phyloP scores from a whole-genome alignment of 2,888 invertebrate species.

The Pteria penguin region DNA sequence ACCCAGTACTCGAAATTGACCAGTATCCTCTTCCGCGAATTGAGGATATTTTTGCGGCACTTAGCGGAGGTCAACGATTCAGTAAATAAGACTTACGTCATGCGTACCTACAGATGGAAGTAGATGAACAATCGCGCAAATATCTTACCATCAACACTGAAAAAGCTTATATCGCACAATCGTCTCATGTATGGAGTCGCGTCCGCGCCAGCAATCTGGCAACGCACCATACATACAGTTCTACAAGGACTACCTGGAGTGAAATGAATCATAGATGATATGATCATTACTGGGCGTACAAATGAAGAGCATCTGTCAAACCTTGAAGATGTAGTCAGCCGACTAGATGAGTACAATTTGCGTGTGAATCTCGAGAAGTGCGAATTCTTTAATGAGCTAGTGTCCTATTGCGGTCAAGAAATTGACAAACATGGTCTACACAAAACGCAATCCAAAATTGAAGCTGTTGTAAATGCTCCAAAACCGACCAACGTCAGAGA shows the following conservation, averaged over 20 bases:
- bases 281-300: conserved; percentile 28
- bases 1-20: too few species aligned
- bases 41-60: too few species aligned
- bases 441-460: conserved; percentile 36
- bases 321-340: background rate
- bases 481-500: conserved; percentile 16
- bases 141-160: conserved; percentile 25
- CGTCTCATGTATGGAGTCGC: conserved; percentile 13
- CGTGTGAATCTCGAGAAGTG: conserved; percentile 23
- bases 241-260: conserved; percentile 29
- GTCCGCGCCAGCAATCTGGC: conserved; percentile 63
- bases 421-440: conserved; percentile 42
- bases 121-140: too few species aligned
- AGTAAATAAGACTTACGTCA: too few species aligned
- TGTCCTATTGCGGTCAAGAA: conserved; percentile 41
- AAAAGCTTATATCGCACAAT: conserved; percentile 12
- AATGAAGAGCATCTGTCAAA: conserved; percentile 5
- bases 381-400: background rate
- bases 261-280: conserved; percentile 23
- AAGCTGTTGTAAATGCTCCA: conserved; percentile 35
- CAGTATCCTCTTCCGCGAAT: too few species aligned
- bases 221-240: conserved; percentile 60
- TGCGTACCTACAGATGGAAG: too few species aligned
- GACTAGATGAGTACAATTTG: background rate
- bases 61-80: too few species aligned